Base-by-base conservation (phyloP, 1,140 invertebrate genomes). In the Calliopsis andreniformis region DNA sequence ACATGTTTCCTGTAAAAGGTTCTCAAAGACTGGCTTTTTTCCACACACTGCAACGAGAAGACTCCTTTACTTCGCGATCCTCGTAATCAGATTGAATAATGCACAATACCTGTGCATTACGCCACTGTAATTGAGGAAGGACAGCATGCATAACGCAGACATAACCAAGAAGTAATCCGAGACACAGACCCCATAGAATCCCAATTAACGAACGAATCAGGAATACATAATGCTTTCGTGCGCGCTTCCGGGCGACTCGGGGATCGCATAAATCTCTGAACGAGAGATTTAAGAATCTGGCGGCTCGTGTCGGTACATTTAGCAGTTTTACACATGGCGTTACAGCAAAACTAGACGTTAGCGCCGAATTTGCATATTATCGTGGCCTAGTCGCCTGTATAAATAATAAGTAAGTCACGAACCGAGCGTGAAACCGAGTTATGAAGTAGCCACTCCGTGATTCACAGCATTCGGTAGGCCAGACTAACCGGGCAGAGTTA, bases 381-480 rank as follows among this genome's bases (percentile, higher is more conserved):
- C 66, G 20, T n/a, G 32, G 18, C 3, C 28, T 1, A 3, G 14
- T 1, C 12, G 4, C 6, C 25, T 14, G n/a, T 58, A 58, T 69
- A 69, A 69, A 69, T 69, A 69, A 69, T 69, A 69, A 69, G 55
- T 42, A 55, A 69, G 51, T 56, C 51, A 58, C 66, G 66, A 45
- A 51, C 30, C 47, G 2, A 28, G 5, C 49, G 8, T 16, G 32
- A 23, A 58, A 43, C 51, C 10, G 66, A 69, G 53, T 69, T 58
- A 69, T 32, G 56, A 39, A 59, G 56, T 23, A n/a, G 56, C 43
- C n/a, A 18, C 1, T 2, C 1, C 51, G 66, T 20, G 51, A 68
- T 68, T 42, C 61, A 59, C 56, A 18, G n/a, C 32, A 32, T 35
- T 42, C 55, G 55, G 55, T 56, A 35, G 55, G 28, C 49, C n/a